A percentile compares a stretch with the other conserved stretches of the same genome.
Evolutionary conservation across 2,888 invertebrate genomes (phyloP).

Genomic region (Parapristionchus giblindavisi): DNA sequence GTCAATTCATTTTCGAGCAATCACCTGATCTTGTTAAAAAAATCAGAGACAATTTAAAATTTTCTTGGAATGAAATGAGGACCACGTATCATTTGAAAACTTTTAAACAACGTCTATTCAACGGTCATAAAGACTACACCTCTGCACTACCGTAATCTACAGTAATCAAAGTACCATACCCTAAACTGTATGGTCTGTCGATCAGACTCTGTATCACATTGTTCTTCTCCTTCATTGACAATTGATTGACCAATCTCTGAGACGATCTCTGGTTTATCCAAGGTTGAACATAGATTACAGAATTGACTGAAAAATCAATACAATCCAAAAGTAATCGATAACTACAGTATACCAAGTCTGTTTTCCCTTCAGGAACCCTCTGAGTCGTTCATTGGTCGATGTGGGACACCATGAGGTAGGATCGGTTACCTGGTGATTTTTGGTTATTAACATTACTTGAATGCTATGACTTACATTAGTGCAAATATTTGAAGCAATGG

Average conservation of each 20-base stretch:
- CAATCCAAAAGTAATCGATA: not conserved
- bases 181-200: constrained; percentile 25
- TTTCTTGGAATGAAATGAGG: too few relatives aligned
- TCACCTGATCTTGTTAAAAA: too few relatives aligned
- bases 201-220: constrained; percentile 24
- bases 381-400: constrained; percentile 37
- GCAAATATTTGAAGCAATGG: constrained; percentile 42
- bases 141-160: not conserved
- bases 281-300: constrained; percentile 48
- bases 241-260: constrained; percentile 11
- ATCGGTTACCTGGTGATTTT: constrained; percentile 13
- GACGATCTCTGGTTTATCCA: constrained; percentile 40
- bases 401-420: constrained; percentile 46
- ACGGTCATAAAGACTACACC: not conserved
- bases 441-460: not conserved
- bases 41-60: too few relatives aligned
- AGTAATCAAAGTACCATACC: not conserved
- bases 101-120: too few relatives aligned
- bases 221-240: constrained; percentile 27
- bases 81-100: too few relatives aligned
- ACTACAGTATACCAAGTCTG: constrained; percentile 44
- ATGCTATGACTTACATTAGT: constrained; percentile 43
- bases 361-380: constrained; percentile 43
- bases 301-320: constrained; percentile 40
- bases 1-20: too few relatives aligned